Base-by-base conservation (phyloP, 2,797 vertebrate species). In the Hemibagrus guttatus region DNA sequence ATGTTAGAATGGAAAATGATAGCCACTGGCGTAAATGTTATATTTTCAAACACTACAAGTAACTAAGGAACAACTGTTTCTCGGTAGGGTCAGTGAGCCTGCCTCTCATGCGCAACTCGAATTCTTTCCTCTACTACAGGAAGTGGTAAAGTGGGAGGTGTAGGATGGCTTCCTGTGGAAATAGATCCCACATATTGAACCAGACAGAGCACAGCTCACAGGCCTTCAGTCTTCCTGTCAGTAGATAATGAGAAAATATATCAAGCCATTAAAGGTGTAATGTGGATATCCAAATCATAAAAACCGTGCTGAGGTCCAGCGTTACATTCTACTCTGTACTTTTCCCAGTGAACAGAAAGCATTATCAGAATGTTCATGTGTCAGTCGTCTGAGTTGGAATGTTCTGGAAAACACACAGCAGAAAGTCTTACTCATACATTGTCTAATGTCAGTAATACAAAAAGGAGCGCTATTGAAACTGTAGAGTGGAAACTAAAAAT, bases 121-220 rank as follows among this genome's bases (percentile, higher is more conserved):
- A 84, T 85, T 81, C 49, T 84, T 87, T 88, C 85, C 81, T 88
- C 64, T 86, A 64, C 56, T 76, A 81, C 83, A 88, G 90, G 90
- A 91, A 91, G 87, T 87, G 88, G 58, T 80, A 64, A 52, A 71
- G 81, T 83, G 81, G 88, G 86, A 88, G 89, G 89, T 90, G 90
- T 80, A 79, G 85, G 87, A 90, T 88, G 90, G 85, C 85, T 90
- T 91, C 85, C 89, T 91, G 87, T 89, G 85, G 59, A 89, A 88
- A 86, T 87, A 79, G 64, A 89, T 90, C 81, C 75, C 64, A 87
- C 66, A 82, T 88, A 88, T 84, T 46, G 19, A 87, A 74, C 88
- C 66, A 49, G 85, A 85, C 59, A 66, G 19, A 64, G 59, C 59
- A 49, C 42, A 54, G 31, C 72, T 63, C 63, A 42, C 56, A 85